Evolutionary conservation across 2,888 invertebrate genomes (phyloP), one percentile per base, ranked within the genome.

Genomic region (Volucella inflata): DNA sequence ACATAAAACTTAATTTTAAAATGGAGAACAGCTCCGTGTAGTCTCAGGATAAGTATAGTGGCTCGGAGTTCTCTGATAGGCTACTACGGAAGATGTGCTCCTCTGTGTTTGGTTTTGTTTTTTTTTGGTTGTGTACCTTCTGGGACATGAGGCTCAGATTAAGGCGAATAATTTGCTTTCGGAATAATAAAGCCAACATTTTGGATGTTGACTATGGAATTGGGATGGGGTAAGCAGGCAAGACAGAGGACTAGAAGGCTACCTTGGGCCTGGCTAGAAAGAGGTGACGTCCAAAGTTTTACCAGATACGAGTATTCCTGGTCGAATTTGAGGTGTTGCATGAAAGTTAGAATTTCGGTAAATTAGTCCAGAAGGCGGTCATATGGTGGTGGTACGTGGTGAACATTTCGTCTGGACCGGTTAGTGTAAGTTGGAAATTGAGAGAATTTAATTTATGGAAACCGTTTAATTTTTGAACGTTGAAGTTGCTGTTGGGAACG

Each of bases 1-100:
- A 77, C 85, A 85, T 72, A 62, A 85, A 80, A 68, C 60, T 68
- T 74, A 83, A 83, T 83, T 83, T 68, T 50, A 78, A 78, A 74
- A 83, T 78, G 77, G 78, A 74, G 62, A 74, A 68, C 71, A 72
- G 76, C 38, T 62, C 21, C 68, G 57, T 70, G 64, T 48, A 48
- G 38, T 48, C 42, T 11, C 36, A 38, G 59, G 12, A 30, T 4
- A 6, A 42, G 30, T 14, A n/a, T 10, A 8, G 11, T 16, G 21
- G 38, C 14, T 38, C 30, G 44, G 12, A 21, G 38, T 44, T 44
- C 21, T 44, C 12, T 8, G 17, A 36, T 21, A 12, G 14, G 65
- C 46, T 57, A 57, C 62, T 74, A n/a, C 68, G 40, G 40, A 16
- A 62, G 38, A 17, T 65, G 62, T 75, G 17, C 40, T 42, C 16